Base-by-base conservation (phyloP, 2,888 invertebrate genomes). In the Heterodera filipjevi region DNA sequence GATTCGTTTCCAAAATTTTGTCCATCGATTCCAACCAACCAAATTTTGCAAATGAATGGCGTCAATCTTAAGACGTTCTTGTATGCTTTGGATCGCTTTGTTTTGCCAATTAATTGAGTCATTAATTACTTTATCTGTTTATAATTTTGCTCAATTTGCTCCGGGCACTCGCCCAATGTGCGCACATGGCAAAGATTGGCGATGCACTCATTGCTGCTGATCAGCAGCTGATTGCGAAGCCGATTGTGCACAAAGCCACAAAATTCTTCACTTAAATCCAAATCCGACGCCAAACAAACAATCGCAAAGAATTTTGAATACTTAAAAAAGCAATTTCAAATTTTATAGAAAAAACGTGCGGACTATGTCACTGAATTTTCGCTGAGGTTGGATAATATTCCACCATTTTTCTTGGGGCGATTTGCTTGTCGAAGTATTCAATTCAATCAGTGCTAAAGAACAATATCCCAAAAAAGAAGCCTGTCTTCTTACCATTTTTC, bases 211-310 rank as follows among this genome's bases (percentile, higher is more conserved):
- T 5, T 2, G 27, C 59, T 59, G 59, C 59, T 27, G 59, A 59
- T 59, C 59, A 59, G 10, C 59, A 59, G 12, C 59, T 59, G 59
- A 27, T 59, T 59, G 59, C 59, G 59, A 59, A 59, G n/a, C 0
- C 59, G 59, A n/a, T 5, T 59, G 59, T 27, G 6, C 59, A 59
- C 59, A 59, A 59, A 59, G 19, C 59, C 59, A 27, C 59, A 59
- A n/a, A 59, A 59, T 27, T 59, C 59, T 27, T 59, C 59, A 59
- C 59, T 59, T 59, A 59, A 59, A 19, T 59, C 59, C 59, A n/a
- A 59, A 59, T 59, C 59, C 59, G 59, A 59, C 27, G 59, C 59
- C 5, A 59, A 59, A 12, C 59, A 59, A 59, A 59, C 22, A 59
- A 59, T n/a, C 3, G 59, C n/a, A 59, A 59, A 59, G 27, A 59